A percentile compares a stretch with the other conserved stretches of the same genome.
Conservation (phyloP, 2,888 invertebrate species). For the Boloria euphrosyne region DNA sequence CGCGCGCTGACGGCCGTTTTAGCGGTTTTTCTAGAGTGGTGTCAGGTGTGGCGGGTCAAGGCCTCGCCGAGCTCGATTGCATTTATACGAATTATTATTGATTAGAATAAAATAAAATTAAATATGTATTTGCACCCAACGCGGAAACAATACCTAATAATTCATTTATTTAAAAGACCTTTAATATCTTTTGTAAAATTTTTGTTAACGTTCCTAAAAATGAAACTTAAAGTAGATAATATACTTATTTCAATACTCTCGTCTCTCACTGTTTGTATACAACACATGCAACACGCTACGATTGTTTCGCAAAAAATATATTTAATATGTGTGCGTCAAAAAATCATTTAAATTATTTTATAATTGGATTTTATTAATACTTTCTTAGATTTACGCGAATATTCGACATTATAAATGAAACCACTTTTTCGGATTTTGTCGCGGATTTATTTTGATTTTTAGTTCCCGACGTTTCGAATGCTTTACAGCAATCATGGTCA, state of each 20-base stretch:
- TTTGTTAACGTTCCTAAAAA: not conserved
- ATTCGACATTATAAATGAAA: too few relatives aligned
- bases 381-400: too few relatives aligned
- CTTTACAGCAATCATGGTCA: too few relatives aligned
- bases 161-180: not conserved
- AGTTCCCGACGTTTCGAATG: too few relatives aligned
- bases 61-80: constrained; percentile 15
- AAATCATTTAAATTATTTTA: not conserved
- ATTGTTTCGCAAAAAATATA: constrained; percentile 12
- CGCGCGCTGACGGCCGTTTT: constrained; percentile 2
- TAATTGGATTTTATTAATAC: too few relatives aligned
- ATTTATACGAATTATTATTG: constrained; percentile 23
- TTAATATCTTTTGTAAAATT: not conserved
- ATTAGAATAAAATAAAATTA: constrained; percentile 6
- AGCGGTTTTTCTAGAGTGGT: constrained; percentile 18
- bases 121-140: not conserved
- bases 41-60: constrained; percentile 29
- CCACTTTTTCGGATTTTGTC: too few relatives aligned
- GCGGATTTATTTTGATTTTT: too few relatives aligned
- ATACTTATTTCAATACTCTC: not conserved
- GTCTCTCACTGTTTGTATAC: not conserved
- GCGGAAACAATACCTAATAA: not conserved
- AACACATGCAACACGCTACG: too few relatives aligned
- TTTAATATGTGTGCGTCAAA: constrained; percentile 23
- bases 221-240: too few relatives aligned